Percentiles rank a stretch among this genome's conserved stretches.
phyloP scores from a whole-genome alignment of 2,113 vertebrate species.

The Entelurus aequoreus region DNA sequence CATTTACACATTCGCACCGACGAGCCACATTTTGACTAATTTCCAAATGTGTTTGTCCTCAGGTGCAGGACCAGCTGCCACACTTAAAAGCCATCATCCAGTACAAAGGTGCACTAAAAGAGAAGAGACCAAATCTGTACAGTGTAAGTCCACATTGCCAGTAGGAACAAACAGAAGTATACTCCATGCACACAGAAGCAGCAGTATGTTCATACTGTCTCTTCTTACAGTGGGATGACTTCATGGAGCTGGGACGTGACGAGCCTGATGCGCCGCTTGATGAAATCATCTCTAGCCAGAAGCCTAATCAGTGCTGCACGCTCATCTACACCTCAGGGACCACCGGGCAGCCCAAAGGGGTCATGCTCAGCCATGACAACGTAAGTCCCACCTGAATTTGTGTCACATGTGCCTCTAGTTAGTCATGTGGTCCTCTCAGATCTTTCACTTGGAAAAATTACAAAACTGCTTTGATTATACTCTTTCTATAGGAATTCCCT shows the following conservation, averaged over 20 bases:
- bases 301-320: slow-evolving; percentile 86
- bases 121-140: slow-evolving; percentile 79
- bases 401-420: neutral
- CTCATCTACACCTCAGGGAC: slow-evolving; percentile 94
- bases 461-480: too few relatives aligned
- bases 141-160: slow-evolving; percentile 65
- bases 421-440: neutral
- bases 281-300: slow-evolving; percentile 74
- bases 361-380: slow-evolving; percentile 96
- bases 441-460: neutral
- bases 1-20: neutral
- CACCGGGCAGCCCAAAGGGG: slow-evolving; percentile 83
- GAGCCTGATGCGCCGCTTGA: slow-evolving; percentile 71
- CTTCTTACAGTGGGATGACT: slow-evolving; percentile 83
- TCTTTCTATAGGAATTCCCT: too few relatives aligned
- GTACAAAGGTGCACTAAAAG: slow-evolving; percentile 75
- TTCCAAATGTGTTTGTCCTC: slow-evolving; percentile 12
- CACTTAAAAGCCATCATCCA: slow-evolving; percentile 87
- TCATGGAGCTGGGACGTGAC: slow-evolving; percentile 76
- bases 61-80: slow-evolving; percentile 76
- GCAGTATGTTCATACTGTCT: neutral
- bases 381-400: slow-evolving; percentile 62
- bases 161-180: too few relatives aligned
- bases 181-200: neutral
- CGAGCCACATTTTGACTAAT: neutral